Percentiles rank a stretch among this genome's conserved stretches.
phyloP scores from a whole-genome alignment of 2,888 invertebrate genomes.

The Ornithoptera priamus region DNA sequence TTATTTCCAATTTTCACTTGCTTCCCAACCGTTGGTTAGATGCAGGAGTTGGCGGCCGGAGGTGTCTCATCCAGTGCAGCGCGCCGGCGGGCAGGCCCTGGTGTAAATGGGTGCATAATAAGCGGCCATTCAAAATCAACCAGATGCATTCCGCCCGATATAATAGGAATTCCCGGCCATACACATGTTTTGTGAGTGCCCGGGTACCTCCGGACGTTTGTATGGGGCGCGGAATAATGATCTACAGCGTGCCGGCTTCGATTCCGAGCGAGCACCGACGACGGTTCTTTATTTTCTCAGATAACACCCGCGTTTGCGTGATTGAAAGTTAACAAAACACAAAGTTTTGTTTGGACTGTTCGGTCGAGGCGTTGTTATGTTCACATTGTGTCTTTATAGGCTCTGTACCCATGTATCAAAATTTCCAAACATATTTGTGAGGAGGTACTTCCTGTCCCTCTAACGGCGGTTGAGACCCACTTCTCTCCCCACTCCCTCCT shows the following conservation, averaged over 20 bases:
- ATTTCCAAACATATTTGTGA: too few relatives aligned
- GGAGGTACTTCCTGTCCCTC: too few relatives aligned
- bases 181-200: slow-evolving; percentile 68
- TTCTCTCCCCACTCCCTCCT: too few relatives aligned
- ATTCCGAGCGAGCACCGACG: slow-evolving; percentile 4
- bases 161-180: slow-evolving; percentile 71
- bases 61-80: too few relatives aligned
- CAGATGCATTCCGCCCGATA: slow-evolving; percentile 68
- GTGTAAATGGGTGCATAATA: slow-evolving; percentile 81
- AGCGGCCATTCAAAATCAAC: slow-evolving; percentile 77
- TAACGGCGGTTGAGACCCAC: too few relatives aligned
- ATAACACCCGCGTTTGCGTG: slow-evolving; percentile 12
- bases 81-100: slow-evolving; percentile 34
- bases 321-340: slow-evolving; percentile 2
- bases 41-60: too few relatives aligned
- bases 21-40: too few relatives aligned
- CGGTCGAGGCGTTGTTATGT: too few relatives aligned
- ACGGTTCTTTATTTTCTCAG: slow-evolving; percentile 10
- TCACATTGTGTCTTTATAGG: too few relatives aligned
- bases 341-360: too few relatives aligned
- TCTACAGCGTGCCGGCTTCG: slow-evolving; percentile 61
- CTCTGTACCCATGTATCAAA: too few relatives aligned
- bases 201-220: slow-evolving; percentile 67
- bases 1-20: too few relatives aligned
- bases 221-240: slow-evolving; percentile 75